phyloP scores from a whole-genome alignment of 2,797 vertebrate species.

The Hybognathus amarus region DNA sequence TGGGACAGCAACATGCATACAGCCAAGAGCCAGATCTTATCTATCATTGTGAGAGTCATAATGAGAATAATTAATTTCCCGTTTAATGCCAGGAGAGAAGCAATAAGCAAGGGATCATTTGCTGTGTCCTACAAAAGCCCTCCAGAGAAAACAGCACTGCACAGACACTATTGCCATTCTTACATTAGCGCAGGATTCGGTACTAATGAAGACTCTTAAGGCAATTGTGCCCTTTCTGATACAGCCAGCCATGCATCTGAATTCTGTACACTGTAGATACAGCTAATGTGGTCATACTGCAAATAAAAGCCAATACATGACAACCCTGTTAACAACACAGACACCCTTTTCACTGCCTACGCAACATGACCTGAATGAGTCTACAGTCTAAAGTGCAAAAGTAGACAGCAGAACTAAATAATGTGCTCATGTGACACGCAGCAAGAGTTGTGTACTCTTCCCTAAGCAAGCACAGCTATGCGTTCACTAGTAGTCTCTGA shows the following conservation, averaged over 20 bases:
- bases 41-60: constrained; percentile 59
- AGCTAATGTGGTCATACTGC: not conserved
- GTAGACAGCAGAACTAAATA: constrained; percentile 58
- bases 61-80: constrained; percentile 67
- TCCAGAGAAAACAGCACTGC: constrained; percentile 59
- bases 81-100: constrained; percentile 61
- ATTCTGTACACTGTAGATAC: constrained; percentile 3
- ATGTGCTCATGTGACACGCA: constrained; percentile 59
- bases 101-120: constrained; percentile 65
- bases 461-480: constrained; percentile 51
- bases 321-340: constrained; percentile 41
- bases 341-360: constrained; percentile 30
- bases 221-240: constrained; percentile 26
- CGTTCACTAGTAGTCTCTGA: constrained; percentile 38
- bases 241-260: constrained; percentile 2
- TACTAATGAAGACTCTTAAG: constrained; percentile 50
- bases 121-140: constrained; percentile 63
- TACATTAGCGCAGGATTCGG: constrained; percentile 40
- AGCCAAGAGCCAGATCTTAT: constrained; percentile 54
- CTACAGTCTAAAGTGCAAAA: constrained; percentile 57
- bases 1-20: constrained; percentile 16
- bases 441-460: constrained; percentile 51
- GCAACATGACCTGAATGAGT: constrained; percentile 47
- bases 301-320: constrained; percentile 27
- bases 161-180: constrained; percentile 51